Evolutionary conservation across 2,797 vertebrate genomes (phyloP), one percentile per base, ranked within the genome.

Genomic region (Moxostoma hubbsi): DNA sequence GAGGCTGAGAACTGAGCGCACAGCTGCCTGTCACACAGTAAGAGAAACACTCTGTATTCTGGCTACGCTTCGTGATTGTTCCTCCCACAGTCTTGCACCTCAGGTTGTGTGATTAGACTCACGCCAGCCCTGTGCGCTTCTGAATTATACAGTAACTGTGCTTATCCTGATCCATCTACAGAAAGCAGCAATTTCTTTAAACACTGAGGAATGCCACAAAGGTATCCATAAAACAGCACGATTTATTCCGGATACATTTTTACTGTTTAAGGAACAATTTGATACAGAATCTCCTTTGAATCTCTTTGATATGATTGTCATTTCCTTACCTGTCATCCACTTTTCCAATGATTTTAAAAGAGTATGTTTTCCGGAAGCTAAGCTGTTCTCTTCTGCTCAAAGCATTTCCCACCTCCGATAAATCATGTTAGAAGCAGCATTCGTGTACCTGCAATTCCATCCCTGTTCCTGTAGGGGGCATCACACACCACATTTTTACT

Each of bases 51-150:
- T 75, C 50, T 9, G 36, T 45, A 54, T 65, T 75, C 51, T 75
- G 51, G 7, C 9, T 2, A 13, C 11, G 11, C 16, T 75, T 59
- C 15, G 7, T 15, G 9, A 55, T 65, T 54, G 15, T 75, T 66
- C 63, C 65, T 66, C 63, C 50, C 61, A 55, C 49, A 55, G 53
- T 75, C 63, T 66, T 24, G 49, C 73, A 54, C 73, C 50, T 64
- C 61, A 55, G 61, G n/a, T 15, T 24, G 24, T 64, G 58, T 74
- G 72, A 43, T 63, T 24, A 63, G 43, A 49, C 3, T 10, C 73
- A 66, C 36, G 1, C 8, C 43, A 58, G n/a, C 36, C 12, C 53
- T 10, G 18, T 49, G 53, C 47, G 51, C 15, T 47, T 15, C 51
- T 67, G 16, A 49, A 67, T 67, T 49, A 76, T 24, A 24, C 24